A percentile compares a stretch with the other conserved stretches of the same genome.
Conservation (phyloP, 2,888 invertebrate species). For the Tholera decimalis region DNA sequence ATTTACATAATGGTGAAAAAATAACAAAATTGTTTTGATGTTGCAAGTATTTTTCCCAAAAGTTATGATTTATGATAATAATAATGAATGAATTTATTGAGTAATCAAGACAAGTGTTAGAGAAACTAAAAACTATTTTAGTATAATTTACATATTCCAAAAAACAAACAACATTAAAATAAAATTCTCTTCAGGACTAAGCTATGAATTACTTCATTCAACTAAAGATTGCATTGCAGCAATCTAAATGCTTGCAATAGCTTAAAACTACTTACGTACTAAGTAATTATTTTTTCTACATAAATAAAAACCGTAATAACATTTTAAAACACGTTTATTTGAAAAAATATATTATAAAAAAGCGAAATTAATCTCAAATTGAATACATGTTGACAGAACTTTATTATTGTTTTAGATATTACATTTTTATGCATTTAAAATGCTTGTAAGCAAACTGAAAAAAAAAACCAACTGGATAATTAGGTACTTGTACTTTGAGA, state of each 20-base stretch:
- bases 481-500: constrained; percentile 49
- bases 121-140: too few relatives aligned
- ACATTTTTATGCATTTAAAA: not conserved
- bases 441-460: not conserved
- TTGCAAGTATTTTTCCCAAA: constrained; percentile 5
- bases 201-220: too few relatives aligned
- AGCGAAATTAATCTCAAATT: constrained; percentile 42
- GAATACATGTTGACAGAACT: constrained; percentile 16
- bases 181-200: too few relatives aligned
- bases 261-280: too few relatives aligned
- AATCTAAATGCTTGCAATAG: too few relatives aligned
- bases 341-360: constrained; percentile 49
- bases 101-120: too few relatives aligned
- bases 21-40: constrained; percentile 4
- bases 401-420: constrained; percentile 4
- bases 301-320: constrained; percentile 28
- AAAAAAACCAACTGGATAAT: not conserved
- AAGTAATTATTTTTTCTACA: not conserved
- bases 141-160: too few relatives aligned
- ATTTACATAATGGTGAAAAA: constrained; percentile 71
- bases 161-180: too few relatives aligned
- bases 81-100: too few relatives aligned
- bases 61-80: too few relatives aligned
- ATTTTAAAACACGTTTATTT: constrained; percentile 47
- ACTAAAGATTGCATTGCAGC: too few relatives aligned